Percentiles rank a stretch among this genome's conserved stretches.
These are phyloP conservation scores for Pseudococcus jackbeardsleyi DNA, from an alignment of 2,888 invertebrate species.

Conservation along the genomic window DNA sequence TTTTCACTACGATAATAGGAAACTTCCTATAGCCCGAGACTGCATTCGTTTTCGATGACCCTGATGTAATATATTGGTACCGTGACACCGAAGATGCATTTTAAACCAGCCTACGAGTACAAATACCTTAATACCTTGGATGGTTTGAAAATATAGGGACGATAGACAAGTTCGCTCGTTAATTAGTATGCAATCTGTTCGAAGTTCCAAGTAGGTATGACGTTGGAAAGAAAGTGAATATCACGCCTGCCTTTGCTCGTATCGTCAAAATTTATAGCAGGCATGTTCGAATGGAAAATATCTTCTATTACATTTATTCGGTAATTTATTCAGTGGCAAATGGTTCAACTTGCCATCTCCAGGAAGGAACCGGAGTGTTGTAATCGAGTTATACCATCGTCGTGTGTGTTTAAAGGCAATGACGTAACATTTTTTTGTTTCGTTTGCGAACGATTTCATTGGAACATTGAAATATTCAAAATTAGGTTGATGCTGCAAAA, in stretches of 20 bases:
- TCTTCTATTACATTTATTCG: background rate
- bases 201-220: background rate
- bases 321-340: slow-evolving; percentile 44
- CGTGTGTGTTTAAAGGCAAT: background rate
- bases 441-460: slow-evolving; percentile 32
- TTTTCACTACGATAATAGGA: slow-evolving; percentile 46
- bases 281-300: background rate
- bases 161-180: background rate
- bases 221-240: slow-evolving; percentile 21
- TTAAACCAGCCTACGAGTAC: background rate
- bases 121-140: background rate
- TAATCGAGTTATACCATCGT: slow-evolving; percentile 44
- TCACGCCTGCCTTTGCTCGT: slow-evolving; percentile 35
- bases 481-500: background rate
- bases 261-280: background rate
- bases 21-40: slow-evolving; percentile 33
- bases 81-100: background rate
- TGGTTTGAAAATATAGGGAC: background rate
- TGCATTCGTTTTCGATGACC: slow-evolving; percentile 54
- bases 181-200: background rate
- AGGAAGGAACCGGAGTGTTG: slow-evolving; percentile 35
- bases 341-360: slow-evolving; percentile 40
- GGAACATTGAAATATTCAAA: background rate
- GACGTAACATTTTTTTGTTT: background rate
- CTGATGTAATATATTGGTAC: slow-evolving; percentile 15